Base-by-base conservation (phyloP, 1,140 invertebrate species). In the Lepidostoma basale region DNA sequence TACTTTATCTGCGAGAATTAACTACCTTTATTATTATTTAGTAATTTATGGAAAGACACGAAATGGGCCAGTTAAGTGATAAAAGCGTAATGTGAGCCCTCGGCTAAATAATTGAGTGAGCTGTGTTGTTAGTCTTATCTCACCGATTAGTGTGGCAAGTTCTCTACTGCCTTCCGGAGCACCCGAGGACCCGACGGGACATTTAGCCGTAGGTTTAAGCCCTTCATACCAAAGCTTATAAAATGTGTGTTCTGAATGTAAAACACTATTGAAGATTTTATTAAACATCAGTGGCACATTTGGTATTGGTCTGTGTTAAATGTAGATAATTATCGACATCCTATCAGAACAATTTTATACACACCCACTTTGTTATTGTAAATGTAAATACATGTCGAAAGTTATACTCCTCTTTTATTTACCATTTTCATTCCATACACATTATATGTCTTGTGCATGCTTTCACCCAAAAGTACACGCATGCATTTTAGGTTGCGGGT, bases 301-400 rank as follows among this genome's bases (percentile, higher is more conserved):
- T 67, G 62, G 54, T 73, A 62, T 67, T 73, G 71, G 67, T 73
- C 71, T 67, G 67, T 67, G 54, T 69, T 67, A 67, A 63, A 73
- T 73, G 71, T 69, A 73, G 67, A 73, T 69, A 72, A 68, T 62
- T 72, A 67, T 59, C 62, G 62, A 73, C 67, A 73, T 69, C 71
- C 59, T 72, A 72, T 65, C 70, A 72, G 66, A 72, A 73, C 68
- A 72, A 74, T 81, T 79, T 83, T 82, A 82, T 83, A 81, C 81
- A 83, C 81, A 83, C 79, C 80, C 78, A 78, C 81, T 82, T 83
- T 83, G 81, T 83, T 83, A 79, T 82, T 81, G 81, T 82, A 76
- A 81, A 82, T 83, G 80, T 83, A 83, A 83, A 83, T 83, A 83
- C 81, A 83, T 83, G 75, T 85, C 80, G 74, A 85, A 76, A 67